phyloP scores from a whole-genome alignment of 2,888 invertebrate species.

The Candidula unifasciata region DNA sequence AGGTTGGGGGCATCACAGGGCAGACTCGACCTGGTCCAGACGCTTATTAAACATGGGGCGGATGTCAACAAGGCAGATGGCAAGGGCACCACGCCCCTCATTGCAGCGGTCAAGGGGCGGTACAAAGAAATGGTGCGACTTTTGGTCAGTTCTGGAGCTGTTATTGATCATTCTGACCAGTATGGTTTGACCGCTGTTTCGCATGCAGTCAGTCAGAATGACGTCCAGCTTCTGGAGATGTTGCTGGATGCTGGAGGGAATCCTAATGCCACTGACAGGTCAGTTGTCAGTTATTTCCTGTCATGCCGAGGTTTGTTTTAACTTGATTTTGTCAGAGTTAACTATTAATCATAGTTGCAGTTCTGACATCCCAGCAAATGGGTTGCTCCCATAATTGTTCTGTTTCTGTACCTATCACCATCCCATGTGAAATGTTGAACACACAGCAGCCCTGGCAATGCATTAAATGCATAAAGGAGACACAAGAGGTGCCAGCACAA shows the following conservation, averaged over 20 bases:
- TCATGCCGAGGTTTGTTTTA: background rate
- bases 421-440: no score
- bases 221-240: slow-evolving; percentile 27
- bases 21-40: background rate
- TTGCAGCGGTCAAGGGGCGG: slow-evolving; percentile 23
- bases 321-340: no score
- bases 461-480: no score
- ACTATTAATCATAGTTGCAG: no score
- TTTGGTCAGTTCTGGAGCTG: slow-evolving; percentile 7
- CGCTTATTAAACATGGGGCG: slow-evolving; percentile 9
- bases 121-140: slow-evolving; percentile 26
- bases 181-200: slow-evolving; percentile 41
- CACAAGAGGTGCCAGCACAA: no score
- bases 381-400: no score
- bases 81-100: slow-evolving; percentile 16
- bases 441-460: no score
- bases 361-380: no score
- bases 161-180: slow-evolving; percentile 25
- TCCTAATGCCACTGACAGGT: slow-evolving; percentile 42
- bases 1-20: slow-evolving; percentile 11
- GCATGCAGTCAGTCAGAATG: slow-evolving; percentile 37
- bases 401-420: no score
- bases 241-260: slow-evolving; percentile 35
- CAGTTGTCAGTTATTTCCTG: background rate
- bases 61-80: slow-evolving; percentile 20